phyloP scores from a whole-genome alignment of 2,797 vertebrate species.

The Acanthurus lineatus region DNA sequence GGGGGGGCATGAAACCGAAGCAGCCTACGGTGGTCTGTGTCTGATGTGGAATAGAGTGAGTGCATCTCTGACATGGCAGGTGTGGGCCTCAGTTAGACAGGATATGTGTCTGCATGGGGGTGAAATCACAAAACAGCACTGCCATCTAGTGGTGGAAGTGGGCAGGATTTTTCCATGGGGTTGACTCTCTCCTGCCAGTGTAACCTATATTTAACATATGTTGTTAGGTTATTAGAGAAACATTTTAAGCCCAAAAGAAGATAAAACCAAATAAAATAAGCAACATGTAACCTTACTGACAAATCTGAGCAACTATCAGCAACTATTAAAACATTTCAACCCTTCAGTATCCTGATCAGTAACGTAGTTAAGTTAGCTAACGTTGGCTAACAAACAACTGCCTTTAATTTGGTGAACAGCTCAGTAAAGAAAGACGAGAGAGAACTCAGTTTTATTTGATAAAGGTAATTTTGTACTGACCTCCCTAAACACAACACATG shows the following conservation, averaged over 20 bases:
- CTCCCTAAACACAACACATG: neutral
- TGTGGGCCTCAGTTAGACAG: constrained; percentile 34
- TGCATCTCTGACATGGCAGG: constrained; percentile 52
- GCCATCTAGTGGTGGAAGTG: constrained; percentile 73
- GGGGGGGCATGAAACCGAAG: constrained; percentile 46
- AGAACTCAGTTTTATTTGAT: neutral
- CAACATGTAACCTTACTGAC: no score
- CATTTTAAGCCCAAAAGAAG: no score
- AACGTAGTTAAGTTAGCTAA: no score
- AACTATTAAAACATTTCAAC: neutral
- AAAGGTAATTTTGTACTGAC: neutral
- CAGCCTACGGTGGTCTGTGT: constrained; percentile 24
- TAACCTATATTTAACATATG: no score
- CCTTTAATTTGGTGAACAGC: no score
- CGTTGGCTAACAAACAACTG: no score
- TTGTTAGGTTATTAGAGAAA: no score
- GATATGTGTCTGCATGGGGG: no score
- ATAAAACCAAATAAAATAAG: no score
- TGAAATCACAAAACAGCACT: constrained; percentile 15
- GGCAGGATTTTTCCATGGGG: neutral
- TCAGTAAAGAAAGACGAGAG: no score
- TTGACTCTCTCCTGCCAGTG: neutral
- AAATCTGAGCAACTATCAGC: neutral
- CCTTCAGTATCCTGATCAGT: no score
- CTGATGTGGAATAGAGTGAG: constrained; percentile 34